A percentile compares a stretch with the other conserved stretches of the same genome.
phyloP scores from a whole-genome alignment of 2,888 invertebrate species.

The Ferrisia virgata region DNA sequence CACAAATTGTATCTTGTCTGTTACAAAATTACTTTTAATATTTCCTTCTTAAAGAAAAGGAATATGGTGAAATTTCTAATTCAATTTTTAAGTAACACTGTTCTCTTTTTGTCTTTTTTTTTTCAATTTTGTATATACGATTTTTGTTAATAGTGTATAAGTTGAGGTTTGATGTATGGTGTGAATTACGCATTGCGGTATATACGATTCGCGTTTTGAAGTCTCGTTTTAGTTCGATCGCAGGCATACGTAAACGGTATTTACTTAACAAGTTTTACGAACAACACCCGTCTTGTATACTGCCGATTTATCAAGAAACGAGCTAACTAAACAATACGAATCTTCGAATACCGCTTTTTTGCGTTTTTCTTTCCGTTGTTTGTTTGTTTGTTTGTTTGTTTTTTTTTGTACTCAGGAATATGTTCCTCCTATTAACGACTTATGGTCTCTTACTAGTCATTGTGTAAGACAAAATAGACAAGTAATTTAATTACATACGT shows the following conservation, averaged over 20 bases:
- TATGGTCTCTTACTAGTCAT: slow-evolving; percentile 30
- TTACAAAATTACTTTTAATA: neutral
- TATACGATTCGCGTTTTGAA: neutral
- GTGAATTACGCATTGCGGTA: neutral
- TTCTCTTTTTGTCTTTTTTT: neutral
- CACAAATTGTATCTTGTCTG: neutral
- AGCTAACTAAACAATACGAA: neutral
- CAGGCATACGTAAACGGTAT: too few species aligned
- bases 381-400: neutral
- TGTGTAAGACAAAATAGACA: neutral
- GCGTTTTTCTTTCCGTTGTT: neutral
- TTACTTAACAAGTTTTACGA: neutral
- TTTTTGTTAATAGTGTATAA: neutral
- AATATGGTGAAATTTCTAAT: neutral
- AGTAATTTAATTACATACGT: neutral
- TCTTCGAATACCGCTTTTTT: neutral
- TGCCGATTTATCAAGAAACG: neutral
- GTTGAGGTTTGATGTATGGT: neutral
- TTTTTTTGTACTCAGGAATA: neutral
- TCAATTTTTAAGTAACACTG: slow-evolving; percentile 14
- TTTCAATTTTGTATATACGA: neutral
- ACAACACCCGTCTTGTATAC: neutral
- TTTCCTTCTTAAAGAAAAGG: neutral
- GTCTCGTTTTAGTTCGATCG: neutral
- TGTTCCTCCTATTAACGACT: neutral